Percentiles rank a stretch among this genome's conserved stretches.
Conservation (phyloP, 2,113 vertebrate species). For the Lophochroa leadbeateri region DNA sequence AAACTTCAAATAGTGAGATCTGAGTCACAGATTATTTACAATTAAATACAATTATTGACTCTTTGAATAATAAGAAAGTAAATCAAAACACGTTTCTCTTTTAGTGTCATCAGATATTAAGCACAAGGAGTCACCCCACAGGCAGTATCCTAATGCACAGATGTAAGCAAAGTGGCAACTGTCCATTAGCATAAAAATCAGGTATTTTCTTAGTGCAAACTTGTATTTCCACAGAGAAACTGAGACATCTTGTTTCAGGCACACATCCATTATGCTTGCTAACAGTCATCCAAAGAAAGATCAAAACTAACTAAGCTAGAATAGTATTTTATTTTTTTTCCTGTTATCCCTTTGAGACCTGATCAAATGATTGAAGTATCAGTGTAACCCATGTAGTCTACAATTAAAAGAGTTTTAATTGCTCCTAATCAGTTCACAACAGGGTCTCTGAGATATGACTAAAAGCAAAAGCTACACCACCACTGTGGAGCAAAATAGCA, state of each 20-base stretch:
- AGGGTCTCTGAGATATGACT: background rate
- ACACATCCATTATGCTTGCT: background rate
- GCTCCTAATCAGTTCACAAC: background rate
- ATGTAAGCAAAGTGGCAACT: background rate
- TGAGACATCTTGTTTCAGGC: rapidly evolving
- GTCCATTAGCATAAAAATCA: background rate
- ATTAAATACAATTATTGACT: background rate
- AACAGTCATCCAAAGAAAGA: background rate
- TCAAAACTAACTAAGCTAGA: background rate
- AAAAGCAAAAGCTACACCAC: background rate
- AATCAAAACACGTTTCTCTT: background rate
- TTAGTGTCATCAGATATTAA: background rate
- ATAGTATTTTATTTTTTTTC: background rate
- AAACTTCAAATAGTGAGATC: background rate
- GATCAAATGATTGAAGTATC: background rate
- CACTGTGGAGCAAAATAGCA: background rate
- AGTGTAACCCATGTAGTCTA: background rate
- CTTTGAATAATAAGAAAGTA: background rate
- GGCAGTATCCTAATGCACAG: rapidly evolving
- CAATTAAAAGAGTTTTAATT: background rate
- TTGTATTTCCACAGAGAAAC: background rate
- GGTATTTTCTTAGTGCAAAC: background rate
- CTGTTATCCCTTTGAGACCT: background rate
- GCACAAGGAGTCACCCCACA: background rate
- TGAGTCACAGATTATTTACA: background rate